Evolutionary conservation across 2,113 vertebrate species (phyloP), one percentile per base, ranked within the genome.

Genomic region (Lepisosteus osseus): DNA sequence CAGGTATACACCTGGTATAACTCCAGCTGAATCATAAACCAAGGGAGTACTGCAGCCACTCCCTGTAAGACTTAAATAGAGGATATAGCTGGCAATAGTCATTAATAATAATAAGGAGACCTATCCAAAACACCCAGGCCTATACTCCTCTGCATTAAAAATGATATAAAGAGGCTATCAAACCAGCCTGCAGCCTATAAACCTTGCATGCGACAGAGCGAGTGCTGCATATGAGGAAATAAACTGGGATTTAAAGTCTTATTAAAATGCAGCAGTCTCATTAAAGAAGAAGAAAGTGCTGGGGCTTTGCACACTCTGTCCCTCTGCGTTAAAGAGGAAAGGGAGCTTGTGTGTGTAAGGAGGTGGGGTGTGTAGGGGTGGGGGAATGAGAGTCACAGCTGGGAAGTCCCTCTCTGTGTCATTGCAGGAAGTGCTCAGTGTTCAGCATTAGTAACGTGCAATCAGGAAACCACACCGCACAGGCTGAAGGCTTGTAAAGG

Each of bases 161-260:
- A 64, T 64, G 62, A 64, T 64, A 64, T 64, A 64, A 29, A 64
- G 66, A 68, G 56, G 44, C 44, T n/a, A 61, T 73, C 55, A 68
- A 51, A 62, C 42, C 40, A n/a, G 40, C 64, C 55, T 17, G 43
- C n/a, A 68, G 65, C 65, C 45, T 61, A 54, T 62, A 68, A 42
- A 67, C 13, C 61, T 66, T 64, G 15, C 42, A 59, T 51, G 72
- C 65, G 4, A 54, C 43, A 51, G 17, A 17, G 56, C 41, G 65
- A 54, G 56, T 61, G 65, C 17, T 59, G 55, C 66, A 57, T 55
- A 61, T 42, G 7, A 56, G 54, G 41, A 5, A 42, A 57, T 67
- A 61, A 67, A 59, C n/a, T 44, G 56, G 59, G 56, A 73, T 73
- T 68, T 73, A 55, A 66, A 67, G 59, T 51, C 15, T 1, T 45